A percentile compares a stretch with the other conserved stretches of the same genome.
Evolutionary conservation across 1,140 invertebrate genomes (phyloP).

Genomic region (Orchestia grillus): DNA sequence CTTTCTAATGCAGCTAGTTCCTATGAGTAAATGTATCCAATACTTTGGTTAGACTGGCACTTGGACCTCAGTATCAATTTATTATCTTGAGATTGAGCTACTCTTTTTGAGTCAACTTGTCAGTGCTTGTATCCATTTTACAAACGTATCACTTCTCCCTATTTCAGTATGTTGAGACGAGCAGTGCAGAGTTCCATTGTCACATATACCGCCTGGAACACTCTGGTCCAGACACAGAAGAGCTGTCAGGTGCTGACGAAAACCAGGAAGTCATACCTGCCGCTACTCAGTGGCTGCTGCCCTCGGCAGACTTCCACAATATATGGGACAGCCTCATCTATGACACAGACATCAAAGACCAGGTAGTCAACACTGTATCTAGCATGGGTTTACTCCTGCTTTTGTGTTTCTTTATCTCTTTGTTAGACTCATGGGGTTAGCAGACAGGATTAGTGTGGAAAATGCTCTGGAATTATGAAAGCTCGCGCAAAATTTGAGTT

Average conservation of each 20-base stretch:
- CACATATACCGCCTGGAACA: constrained; percentile 47
- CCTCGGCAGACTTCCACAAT: constrained; percentile 53
- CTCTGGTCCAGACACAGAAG: constrained; percentile 43
- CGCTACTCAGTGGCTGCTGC: constrained; percentile 58
- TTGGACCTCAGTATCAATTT: not conserved
- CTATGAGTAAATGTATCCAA: not conserved
- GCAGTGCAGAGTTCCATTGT: not conserved
- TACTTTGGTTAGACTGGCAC: not conserved
- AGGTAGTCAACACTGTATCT: not conserved
- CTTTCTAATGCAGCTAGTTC: not conserved
- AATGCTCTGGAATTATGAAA: too few relatives aligned
- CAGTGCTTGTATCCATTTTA: too few relatives aligned
- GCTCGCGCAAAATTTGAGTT: too few relatives aligned
- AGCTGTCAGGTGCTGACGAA: constrained; percentile 35
- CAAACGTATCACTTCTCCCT: not conserved
- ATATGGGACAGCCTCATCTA: constrained; percentile 56
- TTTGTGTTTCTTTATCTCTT: not conserved
- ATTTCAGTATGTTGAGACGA: not conserved
- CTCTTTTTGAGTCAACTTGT: not conserved
- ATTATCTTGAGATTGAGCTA: not conserved
- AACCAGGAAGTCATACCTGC: constrained; percentile 34
- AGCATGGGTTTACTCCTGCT: not conserved
- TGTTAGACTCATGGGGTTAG: not conserved
- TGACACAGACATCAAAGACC: constrained; percentile 54
- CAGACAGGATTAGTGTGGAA: too few relatives aligned